phyloP scores from a whole-genome alignment of 2,888 invertebrate species.

The Drosophila anomalata region DNA sequence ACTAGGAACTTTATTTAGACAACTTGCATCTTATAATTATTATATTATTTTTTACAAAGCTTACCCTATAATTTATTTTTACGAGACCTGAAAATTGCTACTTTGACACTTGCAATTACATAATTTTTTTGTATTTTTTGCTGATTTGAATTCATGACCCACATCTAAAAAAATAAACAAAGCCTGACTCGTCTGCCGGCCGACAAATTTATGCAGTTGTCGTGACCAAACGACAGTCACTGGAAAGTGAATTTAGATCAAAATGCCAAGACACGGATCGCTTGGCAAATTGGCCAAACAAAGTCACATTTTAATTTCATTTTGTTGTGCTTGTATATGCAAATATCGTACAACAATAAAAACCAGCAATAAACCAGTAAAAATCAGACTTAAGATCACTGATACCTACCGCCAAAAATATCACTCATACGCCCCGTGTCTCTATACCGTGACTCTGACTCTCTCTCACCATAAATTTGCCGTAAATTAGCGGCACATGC shows the following conservation, averaged over 20 bases:
- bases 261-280: slow-evolving; percentile 64
- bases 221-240: slow-evolving; percentile 16
- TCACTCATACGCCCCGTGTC: slow-evolving; percentile 72
- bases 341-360: slow-evolving; percentile 70
- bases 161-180: slow-evolving; percentile 15
- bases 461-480: slow-evolving; percentile 69
- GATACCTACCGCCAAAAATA: slow-evolving; percentile 49
- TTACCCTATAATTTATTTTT: too few species aligned
- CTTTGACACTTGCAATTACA: background rate
- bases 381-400: slow-evolving; percentile 30
- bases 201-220: slow-evolving; percentile 15
- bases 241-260: slow-evolving; percentile 48
- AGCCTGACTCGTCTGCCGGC: slow-evolving; percentile 37
- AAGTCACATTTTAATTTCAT: slow-evolving; percentile 43
- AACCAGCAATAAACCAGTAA: slow-evolving; percentile 36
- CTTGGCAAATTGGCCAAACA: slow-evolving; percentile 66
- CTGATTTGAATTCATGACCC: slow-evolving; percentile 21
- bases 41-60: too few species aligned
- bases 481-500: slow-evolving; percentile 77
- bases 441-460: slow-evolving; percentile 9
- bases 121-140: slow-evolving; percentile 8
- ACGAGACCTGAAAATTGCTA: background rate
- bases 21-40: too few species aligned
- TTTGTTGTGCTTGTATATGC: slow-evolving; percentile 65
- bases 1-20: too few species aligned